Conservation (phyloP, 2,113 vertebrate genomes). For the Aleadryas rufinucha region DNA sequence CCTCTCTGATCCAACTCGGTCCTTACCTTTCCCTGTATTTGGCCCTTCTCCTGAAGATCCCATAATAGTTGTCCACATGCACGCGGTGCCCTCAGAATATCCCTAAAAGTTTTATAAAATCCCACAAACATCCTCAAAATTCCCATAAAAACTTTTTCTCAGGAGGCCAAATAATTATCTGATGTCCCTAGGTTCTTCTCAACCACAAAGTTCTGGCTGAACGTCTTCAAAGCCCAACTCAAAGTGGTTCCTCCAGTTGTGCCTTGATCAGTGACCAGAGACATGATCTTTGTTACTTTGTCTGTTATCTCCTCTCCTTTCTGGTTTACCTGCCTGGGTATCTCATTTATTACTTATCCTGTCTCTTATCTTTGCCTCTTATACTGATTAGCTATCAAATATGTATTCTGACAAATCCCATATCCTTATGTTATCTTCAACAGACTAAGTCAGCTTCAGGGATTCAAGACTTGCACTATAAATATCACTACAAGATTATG, state of each 20-base stretch:
- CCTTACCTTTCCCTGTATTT: background rate
- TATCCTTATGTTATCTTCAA: background rate
- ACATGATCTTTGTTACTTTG: accelerated
- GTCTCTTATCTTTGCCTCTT: background rate
- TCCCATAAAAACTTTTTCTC: background rate
- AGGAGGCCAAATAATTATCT: background rate
- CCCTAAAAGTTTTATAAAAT: background rate
- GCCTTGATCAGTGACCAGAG: background rate
- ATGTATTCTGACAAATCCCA: accelerated
- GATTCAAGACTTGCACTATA: background rate
- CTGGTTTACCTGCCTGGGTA: background rate
- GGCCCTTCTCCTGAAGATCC: background rate
- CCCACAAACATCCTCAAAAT: background rate
- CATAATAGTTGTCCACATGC: background rate
- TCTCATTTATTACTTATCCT: background rate
- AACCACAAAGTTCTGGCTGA: background rate
- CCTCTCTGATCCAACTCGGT: background rate
- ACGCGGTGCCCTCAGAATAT: background rate
- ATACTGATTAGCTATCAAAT: background rate
- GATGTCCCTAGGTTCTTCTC: background rate
- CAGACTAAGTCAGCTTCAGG: background rate
- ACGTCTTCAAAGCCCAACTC: background rate
- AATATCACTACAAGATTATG: background rate
- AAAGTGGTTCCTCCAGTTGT: background rate
- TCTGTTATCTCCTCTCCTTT: background rate